These are phyloP conservation scores for Coenonympha arcania DNA, from an alignment of 2,888 invertebrate genomes.

Conservation along the genomic window DNA sequence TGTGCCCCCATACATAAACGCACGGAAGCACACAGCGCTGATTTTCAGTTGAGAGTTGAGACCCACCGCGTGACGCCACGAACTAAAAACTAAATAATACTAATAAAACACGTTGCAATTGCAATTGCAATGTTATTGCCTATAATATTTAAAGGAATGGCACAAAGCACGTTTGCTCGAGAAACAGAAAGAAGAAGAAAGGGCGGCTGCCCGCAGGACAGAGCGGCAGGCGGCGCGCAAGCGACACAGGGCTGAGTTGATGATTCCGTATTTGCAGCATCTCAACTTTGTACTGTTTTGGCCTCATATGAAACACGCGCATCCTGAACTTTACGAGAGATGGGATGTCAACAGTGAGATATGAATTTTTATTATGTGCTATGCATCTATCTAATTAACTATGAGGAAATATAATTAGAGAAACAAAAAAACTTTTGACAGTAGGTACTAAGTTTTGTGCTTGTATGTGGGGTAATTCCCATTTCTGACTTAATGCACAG, in stretches of 20 bases:
- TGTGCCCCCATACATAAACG: no score
- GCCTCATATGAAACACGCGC: slow-evolving; percentile 57
- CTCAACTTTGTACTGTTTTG: slow-evolving; percentile 61
- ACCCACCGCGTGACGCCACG: no score
- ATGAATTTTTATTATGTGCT: no score
- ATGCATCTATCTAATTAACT: not conserved
- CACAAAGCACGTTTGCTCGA: slow-evolving; percentile 32
- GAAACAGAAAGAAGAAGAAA: slow-evolving; percentile 30
- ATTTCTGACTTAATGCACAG: no score
- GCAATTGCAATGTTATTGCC: not conserved
- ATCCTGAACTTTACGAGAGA: slow-evolving; percentile 58
- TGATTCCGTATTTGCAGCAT: slow-evolving; percentile 47
- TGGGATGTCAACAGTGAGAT: slow-evolving; percentile 58
- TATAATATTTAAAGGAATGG: slow-evolving; percentile 45
- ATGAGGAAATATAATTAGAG: no score
- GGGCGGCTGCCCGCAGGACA: slow-evolving; percentile 26
- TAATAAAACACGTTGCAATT: no score
- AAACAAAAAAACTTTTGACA: no score
- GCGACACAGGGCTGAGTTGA: slow-evolving; percentile 52
- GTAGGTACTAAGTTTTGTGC: no score
- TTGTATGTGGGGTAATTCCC: no score
- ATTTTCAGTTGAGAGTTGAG: no score
- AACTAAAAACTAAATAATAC: no score
- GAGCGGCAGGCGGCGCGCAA: slow-evolving; percentile 53
- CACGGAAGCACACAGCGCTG: no score